Base-by-base conservation (phyloP, 2,888 invertebrate species). In the Nomada hirtipes region DNA sequence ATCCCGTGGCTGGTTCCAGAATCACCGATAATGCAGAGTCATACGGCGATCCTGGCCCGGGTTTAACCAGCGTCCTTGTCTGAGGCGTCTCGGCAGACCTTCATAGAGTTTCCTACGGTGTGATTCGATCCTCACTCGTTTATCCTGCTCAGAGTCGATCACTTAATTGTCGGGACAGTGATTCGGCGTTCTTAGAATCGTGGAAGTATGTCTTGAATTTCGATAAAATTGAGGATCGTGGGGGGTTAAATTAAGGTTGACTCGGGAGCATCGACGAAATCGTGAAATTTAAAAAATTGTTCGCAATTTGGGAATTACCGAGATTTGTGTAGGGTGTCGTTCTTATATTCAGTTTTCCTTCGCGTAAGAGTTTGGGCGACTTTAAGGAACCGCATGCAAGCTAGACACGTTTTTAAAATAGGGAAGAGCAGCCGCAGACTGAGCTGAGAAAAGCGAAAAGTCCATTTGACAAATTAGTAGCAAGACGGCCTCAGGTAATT, bases 1-100 rank as follows among this genome's bases (percentile, higher is more conserved):
- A 93, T 93, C 92, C 93, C 93, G 93, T 93, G 93, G 93, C 92
- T 91, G 89, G 86, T 88, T 90, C 82, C 88, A 84, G 83, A 91
- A 91, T 91, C 89, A 89, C 89, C 91, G 92, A 91, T 92, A 92
- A 89, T 89, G 92, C 91, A 90, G 77, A 91, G 88, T 86, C 88
- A 88, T 90, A 86, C 85, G 13, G 18, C 72, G 83, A 89, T 88
- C 75, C 79, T 60, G 83, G 84, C 74, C 77, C 86, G 77, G 88
- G 88, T 84, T 88, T 86, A 89, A 89, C 86, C 88, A 86, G 75
- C 89, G 88, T 89, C 79, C 89, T 86, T 90, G 90, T 91, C 89
- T 86, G 79, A 90, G 86, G 89, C 89, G 89, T 87, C 87, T 84
- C 65, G 69, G 76, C 79, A 85, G 86, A 11, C 15, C 29, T 52